phyloP scores from a whole-genome alignment of 2,113 vertebrate species.

The Prunella fulvescens region DNA sequence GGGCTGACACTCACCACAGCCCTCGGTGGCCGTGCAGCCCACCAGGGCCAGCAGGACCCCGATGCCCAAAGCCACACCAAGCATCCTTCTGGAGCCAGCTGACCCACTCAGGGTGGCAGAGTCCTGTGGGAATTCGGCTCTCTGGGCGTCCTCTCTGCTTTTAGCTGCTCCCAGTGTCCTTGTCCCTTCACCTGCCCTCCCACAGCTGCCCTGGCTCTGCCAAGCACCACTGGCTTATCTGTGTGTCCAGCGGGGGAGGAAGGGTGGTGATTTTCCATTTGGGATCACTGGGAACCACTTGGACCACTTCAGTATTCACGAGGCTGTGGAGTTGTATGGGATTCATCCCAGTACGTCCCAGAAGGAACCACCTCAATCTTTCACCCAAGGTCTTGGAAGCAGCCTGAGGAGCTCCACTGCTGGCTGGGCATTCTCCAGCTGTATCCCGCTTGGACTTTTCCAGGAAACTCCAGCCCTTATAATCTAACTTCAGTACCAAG shows the following conservation, averaged over 20 bases:
- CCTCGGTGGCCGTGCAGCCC: accelerated
- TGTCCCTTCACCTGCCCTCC: accelerated
- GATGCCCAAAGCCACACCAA: accelerated
- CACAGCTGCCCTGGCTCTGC: accelerated
- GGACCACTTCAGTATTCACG: background rate
- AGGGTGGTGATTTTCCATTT: background rate
- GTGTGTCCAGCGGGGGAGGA: accelerated
- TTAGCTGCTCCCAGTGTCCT: background rate
- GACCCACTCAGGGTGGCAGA: background rate
- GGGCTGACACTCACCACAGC: background rate
- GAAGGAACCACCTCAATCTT: background rate
- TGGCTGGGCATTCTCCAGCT: background rate
- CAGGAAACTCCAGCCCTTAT: background rate
- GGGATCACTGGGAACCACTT: background rate
- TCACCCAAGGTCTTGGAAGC: background rate
- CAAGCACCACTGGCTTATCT: background rate
- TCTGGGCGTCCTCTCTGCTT: background rate
- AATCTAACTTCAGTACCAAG: background rate
- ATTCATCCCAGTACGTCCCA: background rate
- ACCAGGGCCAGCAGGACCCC: background rate
- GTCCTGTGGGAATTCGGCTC: accelerated
- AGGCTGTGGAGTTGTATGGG: background rate
- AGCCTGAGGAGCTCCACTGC: background rate
- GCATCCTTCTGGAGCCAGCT: background rate
- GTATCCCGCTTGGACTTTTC: background rate